Evolutionary conservation across 2,113 vertebrate species (phyloP).

Genomic region (Hypocryptadius cinnamomeus): DNA sequence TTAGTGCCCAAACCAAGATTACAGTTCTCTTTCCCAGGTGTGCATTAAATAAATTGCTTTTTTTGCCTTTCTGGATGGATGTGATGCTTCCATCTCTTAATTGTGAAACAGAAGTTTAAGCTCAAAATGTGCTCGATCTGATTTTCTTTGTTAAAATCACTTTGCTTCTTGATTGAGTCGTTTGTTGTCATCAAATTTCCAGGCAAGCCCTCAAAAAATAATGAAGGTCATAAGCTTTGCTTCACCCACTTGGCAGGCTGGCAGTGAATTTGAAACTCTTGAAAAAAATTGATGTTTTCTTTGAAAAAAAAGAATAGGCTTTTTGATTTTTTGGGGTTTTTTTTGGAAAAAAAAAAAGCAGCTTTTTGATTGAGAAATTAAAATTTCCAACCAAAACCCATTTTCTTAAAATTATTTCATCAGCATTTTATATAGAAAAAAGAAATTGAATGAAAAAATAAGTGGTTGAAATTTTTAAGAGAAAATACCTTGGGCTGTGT

Average conservation of each 20-base stretch:
- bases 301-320: background rate
- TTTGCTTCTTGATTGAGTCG: constrained; percentile 21
- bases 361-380: background rate
- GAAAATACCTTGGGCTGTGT: background rate
- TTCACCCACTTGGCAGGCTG: background rate
- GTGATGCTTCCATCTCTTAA: constrained; percentile 54
- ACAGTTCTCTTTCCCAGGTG: constrained; percentile 62
- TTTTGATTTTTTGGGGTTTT: background rate
- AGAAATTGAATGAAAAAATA: background rate
- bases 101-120: constrained; percentile 49
- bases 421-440: background rate
- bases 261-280: background rate
- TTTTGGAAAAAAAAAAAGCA: background rate
- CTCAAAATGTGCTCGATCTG: background rate
- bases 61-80: constrained; percentile 36
- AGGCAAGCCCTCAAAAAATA: background rate
- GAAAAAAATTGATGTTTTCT: background rate
- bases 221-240: background rate
- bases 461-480: background rate
- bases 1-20: constrained; percentile 49
- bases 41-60: constrained; percentile 69
- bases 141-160: background rate
- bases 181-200: constrained; percentile 8
- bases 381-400: background rate
- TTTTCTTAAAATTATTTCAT: background rate